Evolutionary conservation across 2,113 vertebrate genomes (phyloP).

Genomic region (Vulpes ferrilata): DNA sequence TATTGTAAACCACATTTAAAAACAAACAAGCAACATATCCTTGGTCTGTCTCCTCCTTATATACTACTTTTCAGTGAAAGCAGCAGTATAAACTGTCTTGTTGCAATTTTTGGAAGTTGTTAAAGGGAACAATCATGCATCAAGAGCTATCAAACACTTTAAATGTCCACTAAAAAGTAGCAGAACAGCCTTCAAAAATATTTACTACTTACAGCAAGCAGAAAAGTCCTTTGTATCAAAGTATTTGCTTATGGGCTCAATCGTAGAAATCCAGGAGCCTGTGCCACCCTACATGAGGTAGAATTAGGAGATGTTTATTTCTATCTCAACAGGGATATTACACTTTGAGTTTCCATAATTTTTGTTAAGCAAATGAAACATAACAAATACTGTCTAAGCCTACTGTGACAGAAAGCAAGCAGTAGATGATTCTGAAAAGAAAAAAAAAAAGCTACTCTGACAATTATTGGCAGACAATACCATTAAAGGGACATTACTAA

Average conservation of each 20-base stretch:
- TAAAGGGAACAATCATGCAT: slow-evolving; percentile 68
- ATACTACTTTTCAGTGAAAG: slow-evolving; percentile 56
- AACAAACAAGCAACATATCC: neutral
- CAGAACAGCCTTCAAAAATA: slow-evolving; percentile 55
- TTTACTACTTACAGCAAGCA: slow-evolving; percentile 65
- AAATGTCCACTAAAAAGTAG: slow-evolving; percentile 36
- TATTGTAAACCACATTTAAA: neutral
- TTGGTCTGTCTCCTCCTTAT: neutral
- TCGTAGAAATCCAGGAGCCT: slow-evolving; percentile 17
- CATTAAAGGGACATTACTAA: slow-evolving; percentile 7
- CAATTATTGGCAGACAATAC: neutral
- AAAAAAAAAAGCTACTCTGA: neutral
- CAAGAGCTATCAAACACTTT: slow-evolving; percentile 67
- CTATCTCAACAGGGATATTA: neutral
- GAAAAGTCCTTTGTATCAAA: slow-evolving; percentile 52
- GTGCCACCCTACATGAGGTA: rapidly evolving
- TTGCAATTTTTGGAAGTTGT: slow-evolving; percentile 15
- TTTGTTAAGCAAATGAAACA: neutral
- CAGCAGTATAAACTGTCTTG: slow-evolving; percentile 60
- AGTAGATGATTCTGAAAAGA: neutral
- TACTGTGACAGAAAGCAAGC: neutral
- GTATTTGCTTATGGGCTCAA: slow-evolving; percentile 57
- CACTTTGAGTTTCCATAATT: neutral
- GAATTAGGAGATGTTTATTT: neutral
- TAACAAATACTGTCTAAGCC: neutral